These are phyloP conservation scores for Heteronetta atricapilla DNA, from an alignment of 2,113 vertebrate genomes.

Conservation along the genomic window DNA sequence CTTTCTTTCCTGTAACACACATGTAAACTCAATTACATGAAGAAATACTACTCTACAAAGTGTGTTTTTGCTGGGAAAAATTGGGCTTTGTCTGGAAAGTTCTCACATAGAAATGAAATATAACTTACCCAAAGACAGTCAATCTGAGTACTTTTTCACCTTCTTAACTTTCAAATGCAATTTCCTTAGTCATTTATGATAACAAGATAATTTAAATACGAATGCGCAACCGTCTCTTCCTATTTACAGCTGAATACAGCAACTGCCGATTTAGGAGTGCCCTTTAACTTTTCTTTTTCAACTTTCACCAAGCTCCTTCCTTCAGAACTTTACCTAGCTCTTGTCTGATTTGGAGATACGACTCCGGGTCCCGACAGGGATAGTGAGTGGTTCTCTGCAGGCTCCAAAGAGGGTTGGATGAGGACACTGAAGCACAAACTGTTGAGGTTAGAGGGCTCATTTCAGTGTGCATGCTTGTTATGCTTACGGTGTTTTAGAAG, in stretches of 20 bases:
- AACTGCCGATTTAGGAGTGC: background rate
- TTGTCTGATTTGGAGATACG: background rate
- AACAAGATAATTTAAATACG: background rate
- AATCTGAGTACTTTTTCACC: background rate
- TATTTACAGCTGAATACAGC: background rate
- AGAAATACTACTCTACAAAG: background rate
- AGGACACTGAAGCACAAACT: background rate
- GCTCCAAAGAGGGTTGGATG: background rate
- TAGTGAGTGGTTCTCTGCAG: background rate
- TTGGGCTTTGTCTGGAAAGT: background rate
- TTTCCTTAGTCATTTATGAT: slow-evolving; percentile 20
- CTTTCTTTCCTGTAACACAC: slow-evolving; percentile 41
- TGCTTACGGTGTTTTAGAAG: background rate
- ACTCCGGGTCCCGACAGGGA: background rate
- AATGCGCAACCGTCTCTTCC: background rate
- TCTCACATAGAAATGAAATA: slow-evolving; percentile 23
- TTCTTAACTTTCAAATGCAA: slow-evolving; percentile 49
- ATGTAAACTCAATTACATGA: slow-evolving; percentile 23
- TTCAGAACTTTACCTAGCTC: background rate
- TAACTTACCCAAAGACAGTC: background rate
- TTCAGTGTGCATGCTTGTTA: background rate
- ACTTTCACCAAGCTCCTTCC: background rate
- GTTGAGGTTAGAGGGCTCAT: background rate
- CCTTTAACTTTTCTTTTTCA: background rate
- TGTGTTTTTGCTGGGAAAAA: background rate